Conservation (phyloP, 2,113 vertebrate species). For the Barnardius zonarius region DNA sequence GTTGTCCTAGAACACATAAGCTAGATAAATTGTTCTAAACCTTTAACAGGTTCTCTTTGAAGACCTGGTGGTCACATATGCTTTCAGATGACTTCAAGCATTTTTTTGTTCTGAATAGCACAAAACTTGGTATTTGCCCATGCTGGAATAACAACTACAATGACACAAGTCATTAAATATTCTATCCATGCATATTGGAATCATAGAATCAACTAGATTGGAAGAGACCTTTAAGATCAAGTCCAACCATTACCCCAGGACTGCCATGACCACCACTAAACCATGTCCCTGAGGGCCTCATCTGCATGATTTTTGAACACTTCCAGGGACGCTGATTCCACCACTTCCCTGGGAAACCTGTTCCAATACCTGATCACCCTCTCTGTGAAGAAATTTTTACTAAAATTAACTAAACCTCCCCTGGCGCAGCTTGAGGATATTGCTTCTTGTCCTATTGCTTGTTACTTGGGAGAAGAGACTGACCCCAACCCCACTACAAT, state of each 20-base stretch:
- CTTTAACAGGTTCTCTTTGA: neutral
- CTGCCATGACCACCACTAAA: neutral
- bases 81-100: neutral
- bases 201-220: neutral
- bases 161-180: neutral
- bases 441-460: neutral
- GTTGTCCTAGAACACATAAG: neutral
- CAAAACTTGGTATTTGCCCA: neutral
- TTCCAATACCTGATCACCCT: neutral
- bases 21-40: neutral
- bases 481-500: neutral
- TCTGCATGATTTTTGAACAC: neutral
- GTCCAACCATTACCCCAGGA: neutral
- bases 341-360: neutral
- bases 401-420: neutral
- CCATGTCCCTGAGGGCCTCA: neutral
- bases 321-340: neutral
- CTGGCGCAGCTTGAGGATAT: neutral
- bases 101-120: neutral
- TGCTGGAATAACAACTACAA: neutral
- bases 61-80: neutral
- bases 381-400: neutral
- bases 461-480: neutral
- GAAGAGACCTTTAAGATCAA: neutral
- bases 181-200: neutral